These are phyloP conservation scores for Mandrillus leucophaeus DNA, from an alignment of 2,113 vertebrate genomes.

Conservation along the genomic window DNA sequence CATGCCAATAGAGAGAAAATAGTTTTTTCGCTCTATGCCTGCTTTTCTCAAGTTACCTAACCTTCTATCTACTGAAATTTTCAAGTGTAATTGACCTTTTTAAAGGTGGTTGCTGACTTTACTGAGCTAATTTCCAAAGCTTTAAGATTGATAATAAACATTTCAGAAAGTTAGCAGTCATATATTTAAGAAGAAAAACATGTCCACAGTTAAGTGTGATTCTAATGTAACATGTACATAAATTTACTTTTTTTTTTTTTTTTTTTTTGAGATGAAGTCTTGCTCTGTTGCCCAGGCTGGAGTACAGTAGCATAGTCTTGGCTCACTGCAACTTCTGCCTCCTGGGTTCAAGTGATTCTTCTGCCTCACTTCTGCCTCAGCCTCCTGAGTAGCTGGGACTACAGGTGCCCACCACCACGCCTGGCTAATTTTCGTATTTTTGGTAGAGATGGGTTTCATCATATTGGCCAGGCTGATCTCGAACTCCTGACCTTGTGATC, in stretches of 20 bases:
- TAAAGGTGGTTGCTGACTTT: not conserved
- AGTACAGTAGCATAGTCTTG: too few relatives aligned
- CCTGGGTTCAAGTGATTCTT: too few relatives aligned
- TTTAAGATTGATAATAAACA: not conserved
- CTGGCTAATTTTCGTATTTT: too few relatives aligned
- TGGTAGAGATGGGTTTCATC: too few relatives aligned
- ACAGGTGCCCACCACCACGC: too few relatives aligned
- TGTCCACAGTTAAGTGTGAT: not conserved
- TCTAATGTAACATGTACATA: not conserved
- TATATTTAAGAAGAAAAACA: not conserved
- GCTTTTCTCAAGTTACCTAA: not conserved
- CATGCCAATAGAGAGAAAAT: not conserved
- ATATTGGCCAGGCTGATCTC: too few relatives aligned
- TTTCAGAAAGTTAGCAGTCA: not conserved
- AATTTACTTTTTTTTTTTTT: not conserved
- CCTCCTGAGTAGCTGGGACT: too few relatives aligned
- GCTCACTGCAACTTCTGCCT: too few relatives aligned
- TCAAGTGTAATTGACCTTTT: not conserved
- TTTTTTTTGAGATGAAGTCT: too few relatives aligned
- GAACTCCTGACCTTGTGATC: too few relatives aligned
- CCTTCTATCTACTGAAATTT: constrained; percentile 13
- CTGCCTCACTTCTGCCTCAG: too few relatives aligned
- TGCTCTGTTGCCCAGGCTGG: too few relatives aligned
- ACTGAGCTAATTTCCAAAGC: not conserved
- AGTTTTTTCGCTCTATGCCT: not conserved